Evolutionary conservation across 92 coral and sea anemone genomes (phyloP), one percentile per base, ranked within the genome.

Genomic region (Actinernus sp.): DNA sequence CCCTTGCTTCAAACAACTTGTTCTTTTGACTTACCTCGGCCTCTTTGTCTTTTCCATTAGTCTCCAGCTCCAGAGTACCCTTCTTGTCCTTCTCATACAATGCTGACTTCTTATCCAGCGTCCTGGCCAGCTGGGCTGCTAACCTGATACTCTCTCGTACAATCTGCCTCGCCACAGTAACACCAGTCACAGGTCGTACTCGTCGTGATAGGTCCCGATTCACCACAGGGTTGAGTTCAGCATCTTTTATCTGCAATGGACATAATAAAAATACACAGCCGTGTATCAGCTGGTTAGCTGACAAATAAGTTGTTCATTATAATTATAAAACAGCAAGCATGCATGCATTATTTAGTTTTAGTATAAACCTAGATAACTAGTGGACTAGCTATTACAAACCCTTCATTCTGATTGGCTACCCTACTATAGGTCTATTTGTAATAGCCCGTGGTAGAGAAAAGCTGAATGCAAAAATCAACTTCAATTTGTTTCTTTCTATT

Each of bases 191-290:
- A 16, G 95, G 59, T 13, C 98, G 91, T 4, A 94, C 97, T 51
- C 98, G 95, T 11, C 97, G 86, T 12, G 94, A 85, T n/a, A 94
- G 85, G 58, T 94, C 98, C 31, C 98, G 88, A 76, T 94, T 94
- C 1, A 94, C 87, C 7, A 94, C 93, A n/a, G 97, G 92, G 72
- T 89, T 94, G 26, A 87, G 52, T 57, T 94, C 98, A 1, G 74
- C 68, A 38, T 94, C 98, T 61, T 94, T 94, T 33, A 94, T 64
- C 98, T 94, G n/a, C n/a, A n/a, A n/a, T n/a, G n/a, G n/a, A n/a
- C n/a, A n/a, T n/a, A n/a, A 3, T 3, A 45, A 20, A 45, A 45
- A 2, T 12, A 3, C 16, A 45, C 12, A 45, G n/a, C 9, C 44
- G 10, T 37, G 44, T 37, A 37, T 5, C 5, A 46, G n/a, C n/a